Conservation (phyloP, 1,140 invertebrate genomes). For the Metaphire vulgaris region DNA sequence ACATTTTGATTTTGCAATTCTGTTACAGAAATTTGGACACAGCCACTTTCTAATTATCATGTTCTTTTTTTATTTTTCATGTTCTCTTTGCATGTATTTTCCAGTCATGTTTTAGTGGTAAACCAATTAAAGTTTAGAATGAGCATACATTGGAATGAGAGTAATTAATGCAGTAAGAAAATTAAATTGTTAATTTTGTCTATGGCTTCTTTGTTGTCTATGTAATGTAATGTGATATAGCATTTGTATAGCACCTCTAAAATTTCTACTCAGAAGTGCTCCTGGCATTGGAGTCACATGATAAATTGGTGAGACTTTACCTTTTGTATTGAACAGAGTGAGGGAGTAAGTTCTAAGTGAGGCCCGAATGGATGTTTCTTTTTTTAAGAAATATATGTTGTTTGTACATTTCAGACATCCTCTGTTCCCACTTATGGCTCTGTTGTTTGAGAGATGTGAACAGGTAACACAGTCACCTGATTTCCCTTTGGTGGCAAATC, state of each 20-base stretch:
- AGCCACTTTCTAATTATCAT: too few species aligned
- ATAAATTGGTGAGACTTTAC: neutral
- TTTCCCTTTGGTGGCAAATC: constrained; percentile 39
- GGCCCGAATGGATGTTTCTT: neutral
- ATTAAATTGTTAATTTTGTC: too few species aligned
- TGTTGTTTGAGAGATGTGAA: constrained; percentile 53
- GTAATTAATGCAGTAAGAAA: too few species aligned
- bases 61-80: too few species aligned
- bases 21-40: too few species aligned
- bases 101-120: too few species aligned
- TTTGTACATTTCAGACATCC: constrained; percentile 43
- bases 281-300: neutral
- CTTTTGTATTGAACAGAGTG: neutral
- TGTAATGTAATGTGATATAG: too few species aligned
- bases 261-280: neutral
- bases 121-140: too few species aligned
- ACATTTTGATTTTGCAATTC: too few species aligned
- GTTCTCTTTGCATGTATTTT: too few species aligned
- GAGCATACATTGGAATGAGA: too few species aligned
- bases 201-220: too few species aligned
- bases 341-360: neutral
- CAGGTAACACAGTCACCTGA: constrained; percentile 45
- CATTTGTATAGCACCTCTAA: neutral
- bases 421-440: constrained; percentile 49
- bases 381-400: constrained; percentile 15